Conservation (phyloP, 2,113 vertebrate genomes). For the Salvelinus fontinalis region DNA sequence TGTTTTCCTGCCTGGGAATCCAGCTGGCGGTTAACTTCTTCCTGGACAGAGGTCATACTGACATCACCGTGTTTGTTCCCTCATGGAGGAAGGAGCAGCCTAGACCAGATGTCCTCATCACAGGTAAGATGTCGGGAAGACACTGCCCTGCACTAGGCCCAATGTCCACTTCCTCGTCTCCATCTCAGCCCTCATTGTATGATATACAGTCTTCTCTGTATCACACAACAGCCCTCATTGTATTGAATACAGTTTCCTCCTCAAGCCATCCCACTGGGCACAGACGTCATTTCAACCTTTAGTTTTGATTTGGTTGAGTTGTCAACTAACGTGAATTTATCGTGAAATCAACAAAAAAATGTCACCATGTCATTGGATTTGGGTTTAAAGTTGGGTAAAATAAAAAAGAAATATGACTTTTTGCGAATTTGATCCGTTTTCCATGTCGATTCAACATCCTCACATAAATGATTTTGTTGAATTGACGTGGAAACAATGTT, state of each 20-base stretch:
- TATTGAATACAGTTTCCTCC: not conserved
- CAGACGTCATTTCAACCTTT: no score
- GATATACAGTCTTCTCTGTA: not conserved
- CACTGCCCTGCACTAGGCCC: not conserved
- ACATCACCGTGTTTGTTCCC: conserved; percentile 91
- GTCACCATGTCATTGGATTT: no score
- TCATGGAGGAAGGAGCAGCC: conserved; percentile 93
- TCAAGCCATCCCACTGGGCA: not conserved
- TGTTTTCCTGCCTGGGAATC: conserved; percentile 94
- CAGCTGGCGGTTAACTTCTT: conserved; percentile 91
- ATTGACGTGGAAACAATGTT: no score
- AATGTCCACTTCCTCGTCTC: conserved; percentile 10
- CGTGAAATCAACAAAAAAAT: no score
- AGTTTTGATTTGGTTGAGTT: no score
- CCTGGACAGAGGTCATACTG: conserved; percentile 84
- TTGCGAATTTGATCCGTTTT: no score
- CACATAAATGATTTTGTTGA: no score
- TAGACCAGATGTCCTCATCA: conserved; percentile 87
- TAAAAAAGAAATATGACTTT: no score
- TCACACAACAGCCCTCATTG: not conserved
- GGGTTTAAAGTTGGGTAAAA: no score
- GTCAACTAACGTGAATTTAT: no score
- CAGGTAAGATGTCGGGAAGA: conserved; percentile 69
- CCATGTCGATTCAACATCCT: no score
- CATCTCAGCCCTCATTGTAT: not conserved